Evolutionary conservation across 2,888 invertebrate genomes (phyloP), one percentile per base, ranked within the genome.

Genomic region (Lamproptera curius): DNA sequence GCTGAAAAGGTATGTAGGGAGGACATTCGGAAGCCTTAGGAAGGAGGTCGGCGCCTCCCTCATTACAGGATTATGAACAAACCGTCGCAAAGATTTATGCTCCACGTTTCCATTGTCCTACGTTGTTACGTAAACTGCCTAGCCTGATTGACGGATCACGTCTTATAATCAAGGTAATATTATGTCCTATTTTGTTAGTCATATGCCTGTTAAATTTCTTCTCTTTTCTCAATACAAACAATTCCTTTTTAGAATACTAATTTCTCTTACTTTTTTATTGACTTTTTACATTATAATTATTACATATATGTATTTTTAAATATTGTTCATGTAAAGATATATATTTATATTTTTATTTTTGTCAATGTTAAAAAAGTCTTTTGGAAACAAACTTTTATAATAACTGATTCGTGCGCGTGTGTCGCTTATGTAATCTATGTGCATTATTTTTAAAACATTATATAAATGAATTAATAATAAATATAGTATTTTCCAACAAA

Each of bases 1-100:
- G 63, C 65, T 60, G 63, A 60, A 63, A 65, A 54, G 55, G 55
- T 57, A 59, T 62, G 59, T 62, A 52, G 56, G 62, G 71, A 73
- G 75, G 76, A 65, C 72, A 57, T 39, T 40, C 52, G 50, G 86
- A 85, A 86, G 76, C 84, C 86, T 42, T 71, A 70, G 61, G 61
- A 84, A 73, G 59, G 81, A 80, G 85, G 80, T 68, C 83, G 86
- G 82, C 80, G 85, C 84, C 84, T 67, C 62, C 68, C 73, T 69
- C 69, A 58, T 85, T 82, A 85, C 77, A 80, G 78, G 85, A 85
- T 85, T 87, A 85, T 62, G 57, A 61, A 63, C 60, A 58, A 62
- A 70, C 76, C 73, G 62, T 71, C 63, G 70, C 73, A 67, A 77
- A 76, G 85, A 85, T 85, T 85, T 82, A 79, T 73, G 52, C 52